These are phyloP conservation scores for Pocillopora verrucosa DNA, from an alignment of 64 coral and sea anemone genomes.

Conservation along the genomic window DNA sequence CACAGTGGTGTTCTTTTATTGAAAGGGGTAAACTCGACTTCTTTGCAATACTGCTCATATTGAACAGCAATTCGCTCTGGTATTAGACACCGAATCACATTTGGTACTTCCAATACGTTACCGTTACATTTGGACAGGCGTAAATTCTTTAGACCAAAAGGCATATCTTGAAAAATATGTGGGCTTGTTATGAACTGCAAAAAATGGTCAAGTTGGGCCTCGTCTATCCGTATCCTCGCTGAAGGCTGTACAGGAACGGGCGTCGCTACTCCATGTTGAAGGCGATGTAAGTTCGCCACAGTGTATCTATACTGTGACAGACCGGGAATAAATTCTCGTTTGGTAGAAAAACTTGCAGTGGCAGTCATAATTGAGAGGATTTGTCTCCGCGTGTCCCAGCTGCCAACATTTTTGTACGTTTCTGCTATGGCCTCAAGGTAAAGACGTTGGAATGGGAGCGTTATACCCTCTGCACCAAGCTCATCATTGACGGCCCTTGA, in stretches of 20 bases:
- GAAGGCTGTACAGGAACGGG: neutral
- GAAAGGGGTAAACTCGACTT: slow-evolving; percentile 44
- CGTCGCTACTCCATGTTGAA: slow-evolving; percentile 44
- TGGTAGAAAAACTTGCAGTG: slow-evolving; percentile 17
- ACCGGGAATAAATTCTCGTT: slow-evolving; percentile 50
- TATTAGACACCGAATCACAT: slow-evolving; percentile 43
- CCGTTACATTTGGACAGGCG: slow-evolving; percentile 23
- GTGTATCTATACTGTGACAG: slow-evolving; percentile 51
- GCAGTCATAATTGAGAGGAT: slow-evolving; percentile 48
- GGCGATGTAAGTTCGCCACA: slow-evolving; percentile 28
- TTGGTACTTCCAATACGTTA: slow-evolving; percentile 52
- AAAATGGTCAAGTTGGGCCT: slow-evolving; percentile 52
- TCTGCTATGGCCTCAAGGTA: slow-evolving; percentile 50
- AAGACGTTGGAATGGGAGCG: slow-evolving; percentile 8
- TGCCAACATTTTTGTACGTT: slow-evolving; percentile 28
- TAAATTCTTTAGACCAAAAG: slow-evolving; percentile 49
- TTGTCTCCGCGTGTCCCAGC: slow-evolving; percentile 48
- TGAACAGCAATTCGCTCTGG: slow-evolving; percentile 40
- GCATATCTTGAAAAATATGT: slow-evolving; percentile 53
- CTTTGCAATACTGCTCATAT: slow-evolving; percentile 41
- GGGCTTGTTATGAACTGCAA: slow-evolving; percentile 54
- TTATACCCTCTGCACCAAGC: slow-evolving; percentile 16
- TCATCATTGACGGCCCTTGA: slow-evolving; percentile 32
- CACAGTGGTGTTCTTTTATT: slow-evolving; percentile 32
- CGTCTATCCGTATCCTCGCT: slow-evolving; percentile 31